Conservation (phyloP, 2,888 invertebrate species). For the Aquatica leii region DNA sequence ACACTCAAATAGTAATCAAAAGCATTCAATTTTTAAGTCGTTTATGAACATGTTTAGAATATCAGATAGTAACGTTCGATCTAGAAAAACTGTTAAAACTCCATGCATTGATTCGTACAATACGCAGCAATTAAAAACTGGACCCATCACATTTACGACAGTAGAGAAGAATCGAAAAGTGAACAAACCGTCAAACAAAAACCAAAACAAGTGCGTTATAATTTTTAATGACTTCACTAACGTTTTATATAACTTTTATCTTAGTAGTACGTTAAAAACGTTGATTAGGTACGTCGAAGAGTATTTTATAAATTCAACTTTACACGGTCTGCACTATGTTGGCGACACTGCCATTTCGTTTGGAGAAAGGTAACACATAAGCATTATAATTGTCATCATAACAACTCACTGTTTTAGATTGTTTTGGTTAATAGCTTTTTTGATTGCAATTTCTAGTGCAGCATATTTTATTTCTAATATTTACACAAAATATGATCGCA, state of each 20-base stretch:
- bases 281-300: constrained; percentile 10
- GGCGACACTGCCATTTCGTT: constrained; percentile 20
- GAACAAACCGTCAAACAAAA: background rate
- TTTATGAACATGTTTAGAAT: background rate
- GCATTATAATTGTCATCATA: too few relatives aligned
- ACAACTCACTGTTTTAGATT: constrained; percentile 62
- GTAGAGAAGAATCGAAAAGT: background rate
- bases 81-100: background rate
- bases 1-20: background rate
- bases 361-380: constrained; percentile 22
- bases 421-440: constrained; percentile 77
- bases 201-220: background rate
- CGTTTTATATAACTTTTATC: background rate
- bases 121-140: background rate
- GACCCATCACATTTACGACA: background rate
- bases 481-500: constrained; percentile 74
- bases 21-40: background rate
- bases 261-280: background rate
- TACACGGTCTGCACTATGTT: constrained; percentile 22
- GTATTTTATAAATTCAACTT: constrained; percentile 16
- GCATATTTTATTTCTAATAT: constrained; percentile 76
- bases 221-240: background rate
- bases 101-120: background rate
- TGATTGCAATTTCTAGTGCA: constrained; percentile 70
- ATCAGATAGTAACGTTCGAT: background rate